Percentiles rank a stretch among this genome's conserved stretches.
phyloP scores from a whole-genome alignment of 2,888 invertebrate species.

The Incurvaria masculella region DNA sequence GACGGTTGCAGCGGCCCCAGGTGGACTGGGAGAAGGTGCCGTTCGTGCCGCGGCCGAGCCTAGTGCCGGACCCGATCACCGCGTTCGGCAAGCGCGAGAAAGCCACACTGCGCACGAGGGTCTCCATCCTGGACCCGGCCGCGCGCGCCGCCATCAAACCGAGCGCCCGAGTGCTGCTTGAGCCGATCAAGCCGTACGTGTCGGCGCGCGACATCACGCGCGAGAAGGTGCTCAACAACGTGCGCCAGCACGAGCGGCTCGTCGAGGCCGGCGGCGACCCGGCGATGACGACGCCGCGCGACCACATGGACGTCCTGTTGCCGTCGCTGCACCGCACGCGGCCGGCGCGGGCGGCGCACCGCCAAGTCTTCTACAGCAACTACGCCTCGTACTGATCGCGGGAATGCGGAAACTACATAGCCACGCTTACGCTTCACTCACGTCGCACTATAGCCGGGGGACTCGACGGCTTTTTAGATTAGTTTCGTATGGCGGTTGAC shows the following conservation, averaged over 20 bases:
- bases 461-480: not conserved
- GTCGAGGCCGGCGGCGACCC: constrained; percentile 55
- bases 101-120: constrained; percentile 45
- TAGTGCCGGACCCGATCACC: constrained; percentile 81
- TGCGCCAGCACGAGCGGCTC: constrained; percentile 57
- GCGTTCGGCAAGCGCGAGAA: constrained; percentile 69
- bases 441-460: not conserved
- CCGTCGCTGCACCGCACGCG: constrained; percentile 59
- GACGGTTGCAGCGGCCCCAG: constrained; percentile 65
- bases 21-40: constrained; percentile 90
- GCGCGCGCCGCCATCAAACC: constrained; percentile 63
- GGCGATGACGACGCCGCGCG: constrained; percentile 54
- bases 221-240: constrained; percentile 57
- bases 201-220: constrained; percentile 65
- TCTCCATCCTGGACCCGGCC: constrained; percentile 50
- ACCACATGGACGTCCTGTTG: constrained; percentile 63
- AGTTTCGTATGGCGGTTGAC: constrained; percentile 18
- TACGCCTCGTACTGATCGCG: constrained; percentile 44
- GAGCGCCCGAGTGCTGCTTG: constrained; percentile 54
- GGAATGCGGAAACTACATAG: not conserved
- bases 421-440: not conserved
- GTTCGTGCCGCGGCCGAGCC: constrained; percentile 80
- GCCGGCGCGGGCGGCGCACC: constrained; percentile 45
- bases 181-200: constrained; percentile 65
- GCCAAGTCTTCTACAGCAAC: constrained; percentile 53